These are phyloP conservation scores for Catagonus wagneri DNA, from an alignment of 2,113 vertebrate genomes.

Conservation along the genomic window DNA sequence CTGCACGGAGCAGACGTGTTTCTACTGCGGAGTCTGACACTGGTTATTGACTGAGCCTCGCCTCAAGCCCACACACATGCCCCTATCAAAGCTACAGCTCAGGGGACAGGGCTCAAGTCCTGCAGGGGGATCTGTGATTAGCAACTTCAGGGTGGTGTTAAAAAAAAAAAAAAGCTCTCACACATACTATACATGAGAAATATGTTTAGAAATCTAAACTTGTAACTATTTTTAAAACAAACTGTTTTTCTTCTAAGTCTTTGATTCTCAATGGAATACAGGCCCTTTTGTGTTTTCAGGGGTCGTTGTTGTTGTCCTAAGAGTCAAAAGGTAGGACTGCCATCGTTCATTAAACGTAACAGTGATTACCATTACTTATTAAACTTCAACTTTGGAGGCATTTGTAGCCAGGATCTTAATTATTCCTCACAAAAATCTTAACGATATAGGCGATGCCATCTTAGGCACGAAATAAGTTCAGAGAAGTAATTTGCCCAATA, in stretches of 20 bases:
- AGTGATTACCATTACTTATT: background rate
- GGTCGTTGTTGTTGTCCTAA: background rate
- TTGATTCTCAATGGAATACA: background rate
- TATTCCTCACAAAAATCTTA: conserved; percentile 17
- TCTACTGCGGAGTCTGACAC: conserved; percentile 28
- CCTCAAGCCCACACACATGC: conserved; percentile 70
- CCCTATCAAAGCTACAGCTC: conserved; percentile 29
- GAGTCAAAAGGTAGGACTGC: background rate
- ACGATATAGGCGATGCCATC: background rate
- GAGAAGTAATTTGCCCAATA: background rate
- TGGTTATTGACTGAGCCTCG: conserved; percentile 12
- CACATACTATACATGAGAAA: background rate
- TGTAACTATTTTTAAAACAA: conserved; percentile 40
- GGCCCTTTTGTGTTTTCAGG: background rate
- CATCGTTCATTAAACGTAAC: background rate
- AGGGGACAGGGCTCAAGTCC: background rate
- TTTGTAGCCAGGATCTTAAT: background rate
- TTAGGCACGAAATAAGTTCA: background rate
- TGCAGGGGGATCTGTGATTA: background rate
- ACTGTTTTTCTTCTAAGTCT: conserved; percentile 35
- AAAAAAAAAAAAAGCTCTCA: background rate
- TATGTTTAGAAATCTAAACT: background rate
- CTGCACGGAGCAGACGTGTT: conserved; percentile 47
- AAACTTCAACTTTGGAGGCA: background rate
- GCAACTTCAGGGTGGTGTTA: background rate